A percentile compares a stretch with the other conserved stretches of the same genome.
These are phyloP conservation scores for Triplophysa bombifrons DNA, from an alignment of 2,797 vertebrate species.

Conservation along the genomic window DNA sequence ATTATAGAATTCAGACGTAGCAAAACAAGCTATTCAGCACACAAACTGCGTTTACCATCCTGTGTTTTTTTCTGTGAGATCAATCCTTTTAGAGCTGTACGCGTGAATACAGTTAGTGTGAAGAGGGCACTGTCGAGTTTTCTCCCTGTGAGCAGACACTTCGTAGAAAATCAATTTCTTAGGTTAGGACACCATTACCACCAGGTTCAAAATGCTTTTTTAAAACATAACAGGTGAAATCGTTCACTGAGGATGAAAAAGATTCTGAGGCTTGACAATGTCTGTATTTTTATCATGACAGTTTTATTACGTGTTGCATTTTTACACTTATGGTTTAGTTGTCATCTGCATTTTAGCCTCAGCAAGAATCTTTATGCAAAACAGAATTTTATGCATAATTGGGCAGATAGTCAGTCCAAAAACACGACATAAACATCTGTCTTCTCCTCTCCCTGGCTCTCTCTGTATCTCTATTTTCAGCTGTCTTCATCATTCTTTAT, in stretches of 20 bases:
- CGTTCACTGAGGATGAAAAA: conserved; percentile 1
- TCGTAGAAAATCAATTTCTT: conserved; percentile 42
- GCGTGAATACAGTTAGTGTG: conserved; percentile 19
- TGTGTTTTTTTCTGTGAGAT: not conserved
- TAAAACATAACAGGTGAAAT: conserved; percentile 15
- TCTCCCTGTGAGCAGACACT: conserved; percentile 34
- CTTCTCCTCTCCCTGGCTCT: not conserved
- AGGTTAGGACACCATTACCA: conserved; percentile 43
- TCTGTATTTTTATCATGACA: not conserved
- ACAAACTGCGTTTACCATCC: not conserved
- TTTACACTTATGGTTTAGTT: conserved; percentile 7
- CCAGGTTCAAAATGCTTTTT: conserved; percentile 25
- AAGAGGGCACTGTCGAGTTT: conserved; percentile 10
- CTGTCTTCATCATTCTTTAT: not conserved
- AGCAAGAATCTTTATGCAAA: conserved; percentile 20
- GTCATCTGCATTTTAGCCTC: not conserved
- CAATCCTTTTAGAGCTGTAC: conserved; percentile 1
- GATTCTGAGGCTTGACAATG: not conserved
- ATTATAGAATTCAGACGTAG: not conserved
- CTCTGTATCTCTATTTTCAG: not conserved
- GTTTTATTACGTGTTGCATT: not conserved
- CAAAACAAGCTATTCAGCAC: not conserved
- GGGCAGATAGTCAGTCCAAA: conserved; percentile 25
- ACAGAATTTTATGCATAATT: conserved; percentile 26
- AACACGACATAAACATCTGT: conserved; percentile 38